Conservation (phyloP, 2,888 invertebrate genomes). For the Pocota personata region DNA sequence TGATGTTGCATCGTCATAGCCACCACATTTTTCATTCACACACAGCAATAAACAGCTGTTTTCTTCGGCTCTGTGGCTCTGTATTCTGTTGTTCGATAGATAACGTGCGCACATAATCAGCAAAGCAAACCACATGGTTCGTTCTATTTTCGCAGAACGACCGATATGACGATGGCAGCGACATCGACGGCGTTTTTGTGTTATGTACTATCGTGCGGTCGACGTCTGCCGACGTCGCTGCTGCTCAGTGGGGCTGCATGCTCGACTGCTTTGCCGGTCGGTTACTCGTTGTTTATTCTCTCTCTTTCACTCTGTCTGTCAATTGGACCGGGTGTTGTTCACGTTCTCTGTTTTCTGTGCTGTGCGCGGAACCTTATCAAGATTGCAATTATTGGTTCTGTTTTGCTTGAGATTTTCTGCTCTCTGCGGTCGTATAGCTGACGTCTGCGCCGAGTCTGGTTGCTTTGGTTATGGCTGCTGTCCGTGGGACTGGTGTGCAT, state of each 20-base stretch:
- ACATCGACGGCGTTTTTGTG: conserved; percentile 35
- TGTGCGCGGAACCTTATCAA: conserved; percentile 62
- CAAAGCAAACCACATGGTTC: conserved; percentile 61
- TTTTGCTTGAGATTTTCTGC: conserved; percentile 69
- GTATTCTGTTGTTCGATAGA: conserved; percentile 11
- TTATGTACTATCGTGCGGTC: conserved; percentile 37
- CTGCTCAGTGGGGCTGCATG: conserved; percentile 33
- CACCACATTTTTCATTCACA: conserved; percentile 15
- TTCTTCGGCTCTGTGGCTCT: background rate
- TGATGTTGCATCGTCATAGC: conserved; percentile 41
- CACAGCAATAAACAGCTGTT: conserved; percentile 57
- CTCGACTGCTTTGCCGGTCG: conserved; percentile 50
- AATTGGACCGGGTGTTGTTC: conserved; percentile 35
- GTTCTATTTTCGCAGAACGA: conserved; percentile 66
- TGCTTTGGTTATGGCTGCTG: conserved; percentile 57
- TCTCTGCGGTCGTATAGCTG: conserved; percentile 47
- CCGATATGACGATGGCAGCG: conserved; percentile 29
- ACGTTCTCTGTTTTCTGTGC: conserved; percentile 42
- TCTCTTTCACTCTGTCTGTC: conserved; percentile 11
- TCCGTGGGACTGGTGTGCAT: conserved; percentile 48
- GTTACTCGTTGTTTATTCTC: conserved; percentile 5
- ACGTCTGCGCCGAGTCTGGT: conserved; percentile 74
- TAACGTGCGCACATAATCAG: conserved; percentile 49
- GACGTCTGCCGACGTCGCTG: conserved; percentile 16
- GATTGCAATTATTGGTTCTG: conserved; percentile 72